Percentiles rank a stretch among this genome's conserved stretches.
phyloP scores from a whole-genome alignment of 2,113 vertebrate genomes.

The Galemys pyrenaicus region DNA sequence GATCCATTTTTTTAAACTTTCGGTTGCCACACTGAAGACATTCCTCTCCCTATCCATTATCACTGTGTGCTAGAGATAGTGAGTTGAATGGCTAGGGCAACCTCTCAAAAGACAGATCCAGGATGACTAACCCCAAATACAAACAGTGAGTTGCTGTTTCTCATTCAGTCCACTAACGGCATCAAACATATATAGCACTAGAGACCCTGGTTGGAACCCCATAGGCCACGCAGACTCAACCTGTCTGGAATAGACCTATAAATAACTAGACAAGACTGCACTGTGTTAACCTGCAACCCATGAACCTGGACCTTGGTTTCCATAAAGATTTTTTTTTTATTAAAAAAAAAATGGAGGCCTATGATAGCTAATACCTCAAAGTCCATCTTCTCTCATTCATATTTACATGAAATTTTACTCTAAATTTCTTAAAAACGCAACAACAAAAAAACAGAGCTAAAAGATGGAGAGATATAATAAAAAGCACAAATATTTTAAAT shows the following conservation, averaged over 20 bases:
- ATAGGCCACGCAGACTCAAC: background rate
- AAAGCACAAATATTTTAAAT: slow-evolving; percentile 35
- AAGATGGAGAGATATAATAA: slow-evolving; percentile 12
- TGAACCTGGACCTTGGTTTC: background rate
- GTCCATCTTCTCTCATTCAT: slow-evolving; percentile 9
- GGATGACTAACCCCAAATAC: background rate
- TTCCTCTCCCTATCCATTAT: background rate
- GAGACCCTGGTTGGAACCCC: background rate
- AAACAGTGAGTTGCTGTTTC: background rate
- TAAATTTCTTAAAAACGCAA: background rate
- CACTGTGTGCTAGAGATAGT: background rate
- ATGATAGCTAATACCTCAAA: background rate
- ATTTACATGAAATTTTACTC: slow-evolving; percentile 24
- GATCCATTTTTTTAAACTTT: background rate
- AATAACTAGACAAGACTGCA: background rate
- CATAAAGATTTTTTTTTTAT: no score
- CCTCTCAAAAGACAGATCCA: background rate
- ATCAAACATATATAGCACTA: background rate
- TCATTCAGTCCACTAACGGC: background rate
- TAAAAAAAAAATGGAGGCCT: background rate
- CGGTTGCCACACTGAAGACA: background rate
- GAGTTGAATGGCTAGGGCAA: background rate
- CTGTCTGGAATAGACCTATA: background rate
- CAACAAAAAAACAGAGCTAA: background rate
- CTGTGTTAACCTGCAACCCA: background rate